phyloP scores from a whole-genome alignment of 2,888 invertebrate species.

The Phengaris arion region DNA sequence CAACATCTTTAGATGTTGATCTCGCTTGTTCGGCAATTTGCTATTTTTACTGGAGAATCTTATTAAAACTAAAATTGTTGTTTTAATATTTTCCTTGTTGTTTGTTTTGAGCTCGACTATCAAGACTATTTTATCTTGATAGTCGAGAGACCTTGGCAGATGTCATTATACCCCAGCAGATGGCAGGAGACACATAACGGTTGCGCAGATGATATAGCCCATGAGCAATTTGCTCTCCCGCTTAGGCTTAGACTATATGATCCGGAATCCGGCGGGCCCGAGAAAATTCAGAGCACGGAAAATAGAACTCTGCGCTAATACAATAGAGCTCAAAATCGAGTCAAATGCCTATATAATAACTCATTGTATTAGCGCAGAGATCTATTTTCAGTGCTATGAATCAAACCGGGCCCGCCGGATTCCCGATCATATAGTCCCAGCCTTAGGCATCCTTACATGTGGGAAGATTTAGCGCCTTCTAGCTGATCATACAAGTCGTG shows the following conservation, averaged over 20 bases:
- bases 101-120: too few relatives aligned
- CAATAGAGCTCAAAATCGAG: too few relatives aligned
- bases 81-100: too few relatives aligned
- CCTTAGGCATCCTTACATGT: neutral
- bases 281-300: too few relatives aligned
- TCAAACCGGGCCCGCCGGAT: too few relatives aligned
- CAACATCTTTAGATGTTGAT: neutral
- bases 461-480: conserved; percentile 24
- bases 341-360: too few relatives aligned
- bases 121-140: neutral
- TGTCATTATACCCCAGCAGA: conserved; percentile 9
- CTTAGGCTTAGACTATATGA: neutral
- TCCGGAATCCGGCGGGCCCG: too few relatives aligned
- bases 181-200: conserved; percentile 17
- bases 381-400: too few relatives aligned
- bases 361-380: too few relatives aligned
- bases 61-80: neutral
- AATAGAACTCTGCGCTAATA: too few relatives aligned
- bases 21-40: neutral
- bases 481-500: conserved; percentile 18
- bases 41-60: neutral
- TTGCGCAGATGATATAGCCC: conserved; percentile 21
- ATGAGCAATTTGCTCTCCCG: conserved; percentile 9
- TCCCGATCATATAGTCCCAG: too few relatives aligned
- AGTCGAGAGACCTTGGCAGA: neutral